A percentile compares a stretch with the other conserved stretches of the same genome.
These are phyloP conservation scores for Onychomys leucogaster DNA, from an alignment of 2,797 vertebrate genomes.

Conservation along the genomic window DNA sequence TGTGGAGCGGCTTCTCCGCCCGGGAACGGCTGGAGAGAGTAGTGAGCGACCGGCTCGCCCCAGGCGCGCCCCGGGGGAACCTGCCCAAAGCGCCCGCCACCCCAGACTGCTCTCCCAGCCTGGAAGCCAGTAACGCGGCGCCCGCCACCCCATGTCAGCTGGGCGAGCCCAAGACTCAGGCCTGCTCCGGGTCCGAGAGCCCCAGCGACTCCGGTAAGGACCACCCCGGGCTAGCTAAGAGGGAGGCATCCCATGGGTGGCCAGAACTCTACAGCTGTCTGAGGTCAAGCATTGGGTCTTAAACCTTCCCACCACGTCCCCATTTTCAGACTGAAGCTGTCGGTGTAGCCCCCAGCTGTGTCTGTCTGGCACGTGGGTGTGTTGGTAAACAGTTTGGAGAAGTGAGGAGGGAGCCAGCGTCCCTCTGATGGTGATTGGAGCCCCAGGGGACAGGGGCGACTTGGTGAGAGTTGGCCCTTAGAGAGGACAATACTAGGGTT, in stretches of 20 bases:
- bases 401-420: slow-evolving; percentile 80
- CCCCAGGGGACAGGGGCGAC: slow-evolving; percentile 75
- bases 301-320: slow-evolving; percentile 62
- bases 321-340: slow-evolving; percentile 55
- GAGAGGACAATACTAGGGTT: slow-evolving; percentile 57
- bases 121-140: slow-evolving; percentile 93
- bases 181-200: slow-evolving; percentile 96
- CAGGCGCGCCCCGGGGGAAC: slow-evolving; percentile 81
- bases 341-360: slow-evolving; percentile 73
- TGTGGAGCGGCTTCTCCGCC: slow-evolving; percentile 98
- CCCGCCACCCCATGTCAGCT: slow-evolving; percentile 93
- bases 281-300: slow-evolving; percentile 59
- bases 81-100: slow-evolving; percentile 81
- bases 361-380: slow-evolving; percentile 76
- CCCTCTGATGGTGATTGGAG: slow-evolving; percentile 73
- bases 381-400: slow-evolving; percentile 84
- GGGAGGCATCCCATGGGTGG: slow-evolving; percentile 66
- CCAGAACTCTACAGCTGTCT: slow-evolving; percentile 53
- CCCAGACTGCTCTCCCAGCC: slow-evolving; percentile 82
- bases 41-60: slow-evolving; percentile 89
- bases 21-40: slow-evolving; percentile 95
- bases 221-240: not conserved
- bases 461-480: slow-evolving; percentile 47
- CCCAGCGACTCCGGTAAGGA: slow-evolving; percentile 97
- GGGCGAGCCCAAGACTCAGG: slow-evolving; percentile 91